Evolutionary conservation across 2,888 invertebrate genomes (phyloP).

Genomic region (Galeruca laticollis): DNA sequence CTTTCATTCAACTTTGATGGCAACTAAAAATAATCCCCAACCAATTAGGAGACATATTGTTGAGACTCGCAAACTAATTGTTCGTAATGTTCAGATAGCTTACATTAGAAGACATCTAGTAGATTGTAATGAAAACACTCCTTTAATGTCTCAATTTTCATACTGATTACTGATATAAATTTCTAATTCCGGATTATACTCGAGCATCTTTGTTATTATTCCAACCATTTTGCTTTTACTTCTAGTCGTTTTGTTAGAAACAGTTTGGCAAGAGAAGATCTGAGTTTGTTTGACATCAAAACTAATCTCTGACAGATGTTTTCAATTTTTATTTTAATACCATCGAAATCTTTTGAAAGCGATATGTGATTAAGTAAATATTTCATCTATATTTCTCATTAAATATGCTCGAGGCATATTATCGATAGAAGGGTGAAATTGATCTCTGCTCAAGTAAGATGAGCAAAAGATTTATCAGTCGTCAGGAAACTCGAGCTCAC

Average conservation of each 20-base stretch:
- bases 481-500: too few species aligned
- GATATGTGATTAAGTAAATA: too few species aligned
- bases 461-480: too few species aligned
- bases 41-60: conserved; percentile 59
- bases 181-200: conserved; percentile 53
- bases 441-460: too few species aligned
- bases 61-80: conserved; percentile 55
- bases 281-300: too few species aligned
- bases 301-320: too few species aligned
- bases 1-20: conserved; percentile 38
- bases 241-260: conserved; percentile 6
- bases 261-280: too few species aligned
- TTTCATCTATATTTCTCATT: too few species aligned
- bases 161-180: conserved; percentile 51
- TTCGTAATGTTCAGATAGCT: conserved; percentile 50
- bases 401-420: too few species aligned
- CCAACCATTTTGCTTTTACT: conserved; percentile 8
- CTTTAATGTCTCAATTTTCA: conserved; percentile 49
- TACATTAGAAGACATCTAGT: conserved; percentile 44
- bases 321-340: too few species aligned
- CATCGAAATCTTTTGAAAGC: too few species aligned
- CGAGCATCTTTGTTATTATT: conserved; percentile 23
- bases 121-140: conserved; percentile 52
- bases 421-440: too few species aligned
- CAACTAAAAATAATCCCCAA: conserved; percentile 51